phyloP scores from a whole-genome alignment of 2,113 vertebrate species.

The Pituophis catenifer region DNA sequence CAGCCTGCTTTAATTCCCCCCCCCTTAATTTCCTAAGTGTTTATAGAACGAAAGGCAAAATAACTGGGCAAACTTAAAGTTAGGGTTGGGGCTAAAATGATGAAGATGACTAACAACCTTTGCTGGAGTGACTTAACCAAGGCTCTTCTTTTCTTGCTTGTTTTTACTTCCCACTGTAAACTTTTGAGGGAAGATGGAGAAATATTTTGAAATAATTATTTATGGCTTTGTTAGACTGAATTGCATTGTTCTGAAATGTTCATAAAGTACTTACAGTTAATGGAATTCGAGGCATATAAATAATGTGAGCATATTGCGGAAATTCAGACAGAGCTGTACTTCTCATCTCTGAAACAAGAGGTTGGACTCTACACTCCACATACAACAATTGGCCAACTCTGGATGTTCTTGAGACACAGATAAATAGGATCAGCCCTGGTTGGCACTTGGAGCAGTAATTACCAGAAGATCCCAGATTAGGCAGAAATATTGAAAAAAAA shows the following conservation, averaged over 20 bases:
- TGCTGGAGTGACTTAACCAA: background rate
- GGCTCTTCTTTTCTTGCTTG: background rate
- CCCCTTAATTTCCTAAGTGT: background rate
- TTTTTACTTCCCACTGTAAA: background rate
- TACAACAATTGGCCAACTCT: background rate
- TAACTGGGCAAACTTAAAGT: background rate
- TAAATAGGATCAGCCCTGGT: background rate
- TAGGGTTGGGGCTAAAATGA: background rate
- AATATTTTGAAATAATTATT: background rate
- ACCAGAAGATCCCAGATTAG: background rate
- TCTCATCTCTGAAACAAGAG: background rate
- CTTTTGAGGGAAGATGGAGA: background rate
- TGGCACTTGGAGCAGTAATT: background rate
- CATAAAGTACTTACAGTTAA: background rate
- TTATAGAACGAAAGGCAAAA: background rate
- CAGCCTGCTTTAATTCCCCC: background rate
- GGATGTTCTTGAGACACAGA: background rate
- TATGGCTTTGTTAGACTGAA: background rate
- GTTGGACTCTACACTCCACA: background rate
- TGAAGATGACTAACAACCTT: background rate
- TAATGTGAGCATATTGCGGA: background rate
- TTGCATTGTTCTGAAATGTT: background rate
- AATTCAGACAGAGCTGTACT: background rate
- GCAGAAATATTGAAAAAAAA: background rate
- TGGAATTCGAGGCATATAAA: background rate